Percentiles rank a stretch among this genome's conserved stretches.
These are phyloP conservation scores for Mycteria americana DNA, from an alignment of 2,797 vertebrate species.

Conservation along the genomic window DNA sequence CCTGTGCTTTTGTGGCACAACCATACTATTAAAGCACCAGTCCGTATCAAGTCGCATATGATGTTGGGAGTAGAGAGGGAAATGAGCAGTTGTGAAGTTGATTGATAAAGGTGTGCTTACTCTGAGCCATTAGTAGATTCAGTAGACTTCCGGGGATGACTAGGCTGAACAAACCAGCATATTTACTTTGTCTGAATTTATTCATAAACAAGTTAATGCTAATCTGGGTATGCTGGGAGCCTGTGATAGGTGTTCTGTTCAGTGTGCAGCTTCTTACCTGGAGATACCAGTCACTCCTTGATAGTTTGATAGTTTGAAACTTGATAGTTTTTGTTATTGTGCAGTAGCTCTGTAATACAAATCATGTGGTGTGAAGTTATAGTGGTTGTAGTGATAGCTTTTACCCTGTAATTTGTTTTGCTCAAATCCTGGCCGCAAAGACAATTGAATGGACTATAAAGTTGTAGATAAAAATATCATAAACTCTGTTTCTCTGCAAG, in stretches of 20 bases:
- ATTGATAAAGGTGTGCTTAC: not conserved
- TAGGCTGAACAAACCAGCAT: not conserved
- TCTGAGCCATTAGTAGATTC: not conserved
- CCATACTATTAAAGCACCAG: not conserved
- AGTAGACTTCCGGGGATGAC: not conserved
- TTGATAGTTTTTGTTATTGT: not conserved
- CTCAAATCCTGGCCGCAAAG: not conserved
- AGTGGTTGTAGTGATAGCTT: not conserved
- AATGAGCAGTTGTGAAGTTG: not conserved
- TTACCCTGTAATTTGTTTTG: not conserved
- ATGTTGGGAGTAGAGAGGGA: not conserved
- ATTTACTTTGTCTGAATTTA: not conserved
- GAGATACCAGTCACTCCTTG: not conserved
- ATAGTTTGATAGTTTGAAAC: too few species aligned
- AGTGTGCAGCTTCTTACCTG: not conserved
- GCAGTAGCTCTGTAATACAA: not conserved
- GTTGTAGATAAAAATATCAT: not conserved
- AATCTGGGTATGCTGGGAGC: not conserved
- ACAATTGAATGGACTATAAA: not conserved
- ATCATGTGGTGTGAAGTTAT: not conserved
- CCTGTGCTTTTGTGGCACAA: not conserved
- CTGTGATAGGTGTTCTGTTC: not conserved
- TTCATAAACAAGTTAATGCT: not conserved
- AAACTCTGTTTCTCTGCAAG: not conserved
- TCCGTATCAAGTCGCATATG: rapidly evolving